phyloP scores from a whole-genome alignment of 2,888 invertebrate species.

The Nomada goodeniana region DNA sequence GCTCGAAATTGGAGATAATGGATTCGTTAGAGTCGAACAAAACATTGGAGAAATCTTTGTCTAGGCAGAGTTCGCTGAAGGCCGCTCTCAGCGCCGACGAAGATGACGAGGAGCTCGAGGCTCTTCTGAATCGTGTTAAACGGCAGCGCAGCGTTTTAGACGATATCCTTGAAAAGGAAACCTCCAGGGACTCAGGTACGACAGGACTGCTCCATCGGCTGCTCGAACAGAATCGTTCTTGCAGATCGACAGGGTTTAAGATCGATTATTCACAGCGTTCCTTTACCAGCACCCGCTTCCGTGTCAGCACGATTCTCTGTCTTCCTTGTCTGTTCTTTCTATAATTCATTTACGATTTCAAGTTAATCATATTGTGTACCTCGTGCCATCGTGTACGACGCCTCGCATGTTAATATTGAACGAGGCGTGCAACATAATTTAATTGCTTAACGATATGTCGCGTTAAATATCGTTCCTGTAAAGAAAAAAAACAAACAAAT shows the following conservation, averaged over 20 bases:
- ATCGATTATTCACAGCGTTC: constrained; percentile 11
- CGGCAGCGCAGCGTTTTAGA: constrained; percentile 90
- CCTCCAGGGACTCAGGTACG: constrained; percentile 77
- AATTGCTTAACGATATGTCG: background rate
- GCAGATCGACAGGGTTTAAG: constrained; percentile 23
- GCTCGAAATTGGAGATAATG: constrained; percentile 81
- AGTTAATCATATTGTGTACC: background rate
- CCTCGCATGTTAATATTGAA: constrained; percentile 19
- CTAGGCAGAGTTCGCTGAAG: constrained; percentile 61
- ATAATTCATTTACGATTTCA: background rate
- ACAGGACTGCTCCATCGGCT: constrained; percentile 30
- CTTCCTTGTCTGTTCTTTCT: background rate
- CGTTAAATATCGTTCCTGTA: background rate
- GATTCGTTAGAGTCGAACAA: constrained; percentile 56
- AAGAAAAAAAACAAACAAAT: no score
- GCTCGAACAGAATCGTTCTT: constrained; percentile 24
- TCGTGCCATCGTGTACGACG: background rate
- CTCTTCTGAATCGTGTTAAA: constrained; percentile 88
- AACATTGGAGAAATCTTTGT: constrained; percentile 29
- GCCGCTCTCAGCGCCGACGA: constrained; percentile 83
- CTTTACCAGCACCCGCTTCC: constrained; percentile 12
- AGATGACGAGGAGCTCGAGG: constrained; percentile 87
- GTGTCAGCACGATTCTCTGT: constrained; percentile 1
- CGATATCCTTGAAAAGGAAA: constrained; percentile 88
- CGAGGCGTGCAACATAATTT: constrained; percentile 23